Conservation (phyloP, 1,140 invertebrate species). For the Camponotus pennsylvanicus region DNA sequence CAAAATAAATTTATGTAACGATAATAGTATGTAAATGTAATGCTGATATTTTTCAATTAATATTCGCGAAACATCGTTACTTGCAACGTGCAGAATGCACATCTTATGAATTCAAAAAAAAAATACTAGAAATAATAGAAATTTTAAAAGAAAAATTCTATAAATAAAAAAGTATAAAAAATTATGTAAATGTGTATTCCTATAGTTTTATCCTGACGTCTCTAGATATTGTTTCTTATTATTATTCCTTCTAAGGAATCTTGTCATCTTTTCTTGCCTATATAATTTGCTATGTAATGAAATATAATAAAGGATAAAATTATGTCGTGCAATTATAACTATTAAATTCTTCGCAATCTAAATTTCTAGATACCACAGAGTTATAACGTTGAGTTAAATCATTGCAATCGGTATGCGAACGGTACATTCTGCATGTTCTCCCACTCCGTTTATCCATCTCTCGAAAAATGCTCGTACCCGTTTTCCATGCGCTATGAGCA, state of each 20-base stretch:
- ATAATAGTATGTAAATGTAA: neutral
- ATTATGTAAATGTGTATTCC: neutral
- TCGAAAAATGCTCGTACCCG: constrained; percentile 48
- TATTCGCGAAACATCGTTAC: neutral
- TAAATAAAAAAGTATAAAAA: neutral
- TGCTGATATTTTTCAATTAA: neutral
- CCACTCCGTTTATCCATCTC: constrained; percentile 32
- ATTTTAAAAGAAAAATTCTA: neutral
- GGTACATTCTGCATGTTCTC: constrained; percentile 49
- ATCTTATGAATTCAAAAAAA: neutral
- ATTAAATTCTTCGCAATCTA: constrained; percentile 7
- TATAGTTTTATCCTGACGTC: neutral
- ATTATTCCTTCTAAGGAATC: neutral
- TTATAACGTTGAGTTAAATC: constrained; percentile 25
- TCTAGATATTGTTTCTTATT: neutral
- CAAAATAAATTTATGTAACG: neutral
- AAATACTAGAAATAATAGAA: neutral
- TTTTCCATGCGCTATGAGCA: constrained; percentile 10
- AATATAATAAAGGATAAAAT: neutral
- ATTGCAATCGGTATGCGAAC: constrained; percentile 50
- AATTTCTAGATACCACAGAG: constrained; percentile 16
- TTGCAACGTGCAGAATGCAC: neutral
- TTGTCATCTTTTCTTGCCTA: neutral
- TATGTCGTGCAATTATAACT: neutral
- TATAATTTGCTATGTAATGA: neutral